A percentile compares a stretch with the other conserved stretches of the same genome.
These are phyloP conservation scores for Drosophila sp. DNA, from an alignment of 1,140 invertebrate species.

Conservation along the genomic window DNA sequence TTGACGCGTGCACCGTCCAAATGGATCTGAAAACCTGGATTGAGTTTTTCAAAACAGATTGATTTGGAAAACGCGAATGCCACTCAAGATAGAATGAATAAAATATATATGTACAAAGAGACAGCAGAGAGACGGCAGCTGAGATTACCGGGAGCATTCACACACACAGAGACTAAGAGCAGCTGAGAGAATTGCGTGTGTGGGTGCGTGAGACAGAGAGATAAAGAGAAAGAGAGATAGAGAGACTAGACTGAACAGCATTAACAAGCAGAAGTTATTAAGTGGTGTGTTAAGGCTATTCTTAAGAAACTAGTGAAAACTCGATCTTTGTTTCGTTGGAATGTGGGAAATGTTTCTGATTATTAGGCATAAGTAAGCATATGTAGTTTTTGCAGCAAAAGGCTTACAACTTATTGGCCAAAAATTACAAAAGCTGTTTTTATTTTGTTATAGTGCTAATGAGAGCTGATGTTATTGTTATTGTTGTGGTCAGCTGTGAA, in stretches of 20 bases:
- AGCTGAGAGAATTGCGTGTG: background rate
- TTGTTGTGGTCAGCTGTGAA: background rate
- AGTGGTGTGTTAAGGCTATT: background rate
- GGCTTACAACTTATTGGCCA: no score
- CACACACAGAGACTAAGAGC: background rate
- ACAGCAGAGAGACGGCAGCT: conserved; percentile 10
- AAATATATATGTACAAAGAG: conserved; percentile 6
- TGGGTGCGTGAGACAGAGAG: conserved; percentile 9
- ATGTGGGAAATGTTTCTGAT: no score
- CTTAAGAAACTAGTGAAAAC: conserved; percentile 38
- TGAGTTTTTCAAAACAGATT: conserved; percentile 68
- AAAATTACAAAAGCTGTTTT: background rate
- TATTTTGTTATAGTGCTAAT: background rate
- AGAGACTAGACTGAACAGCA: background rate
- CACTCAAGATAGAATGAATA: conserved; percentile 10
- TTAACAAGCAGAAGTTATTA: background rate
- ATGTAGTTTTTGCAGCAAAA: no score
- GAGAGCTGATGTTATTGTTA: conserved; percentile 6
- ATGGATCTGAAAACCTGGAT: conserved; percentile 74
- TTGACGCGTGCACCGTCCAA: conserved; percentile 66
- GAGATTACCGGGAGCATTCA: conserved; percentile 27
- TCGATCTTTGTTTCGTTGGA: conserved; percentile 38
- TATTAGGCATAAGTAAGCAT: no score
- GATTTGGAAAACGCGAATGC: conserved; percentile 62
- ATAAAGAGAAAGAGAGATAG: background rate